Base-by-base conservation (phyloP, 2,888 invertebrate genomes). In the Caenorhabditis plicata region DNA sequence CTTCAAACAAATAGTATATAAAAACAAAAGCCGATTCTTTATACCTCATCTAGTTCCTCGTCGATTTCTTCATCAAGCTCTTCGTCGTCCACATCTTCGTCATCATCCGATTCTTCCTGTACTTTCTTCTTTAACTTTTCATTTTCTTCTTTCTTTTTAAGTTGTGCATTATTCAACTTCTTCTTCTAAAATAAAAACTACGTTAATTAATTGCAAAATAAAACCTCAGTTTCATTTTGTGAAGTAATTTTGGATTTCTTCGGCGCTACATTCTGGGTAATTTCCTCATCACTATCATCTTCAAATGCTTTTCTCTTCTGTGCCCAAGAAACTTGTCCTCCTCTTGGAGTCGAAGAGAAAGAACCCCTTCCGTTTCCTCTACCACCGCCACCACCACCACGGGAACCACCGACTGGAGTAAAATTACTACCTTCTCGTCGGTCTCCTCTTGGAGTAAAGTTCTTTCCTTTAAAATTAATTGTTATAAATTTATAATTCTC, bases 381-480 rank as follows among this genome's bases (percentile, higher is more conserved):
- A n/a, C n/a, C n/a, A n/a, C n/a, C n/a, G n/a, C n/a, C n/a, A n/a
- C n/a, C n/a, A n/a, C n/a, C n/a, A n/a, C n/a, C n/a, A n/a, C n/a
- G n/a, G n/a, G n/a, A n/a, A n/a, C n/a, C n/a, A n/a, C n/a, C n/a
- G n/a, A n/a, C n/a, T n/a, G n/a, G n/a, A n/a, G n/a, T n/a, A n/a
- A n/a, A n/a, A n/a, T n/a, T n/a, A n/a, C n/a, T n/a, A n/a, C n/a
- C 33, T 64, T 53, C 45, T 72, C 68, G 43, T 65, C 61, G 20
- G 56, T 57, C 62, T 25, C 52, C 55, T 13, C 46, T 13, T 35
- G 32, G 29, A 9, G 36, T 46, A 32, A 32, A 26, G 19, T 46
- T 31, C 11, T 50, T 54, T 31, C 61, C 55, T 19, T 51, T 54
- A 17, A 45, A 32, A 23, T n/a, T n/a, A n/a, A n/a, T n/a, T n/a